These are phyloP conservation scores for Anseranas semipalmata DNA, from an alignment of 2,113 vertebrate species.

Conservation along the genomic window DNA sequence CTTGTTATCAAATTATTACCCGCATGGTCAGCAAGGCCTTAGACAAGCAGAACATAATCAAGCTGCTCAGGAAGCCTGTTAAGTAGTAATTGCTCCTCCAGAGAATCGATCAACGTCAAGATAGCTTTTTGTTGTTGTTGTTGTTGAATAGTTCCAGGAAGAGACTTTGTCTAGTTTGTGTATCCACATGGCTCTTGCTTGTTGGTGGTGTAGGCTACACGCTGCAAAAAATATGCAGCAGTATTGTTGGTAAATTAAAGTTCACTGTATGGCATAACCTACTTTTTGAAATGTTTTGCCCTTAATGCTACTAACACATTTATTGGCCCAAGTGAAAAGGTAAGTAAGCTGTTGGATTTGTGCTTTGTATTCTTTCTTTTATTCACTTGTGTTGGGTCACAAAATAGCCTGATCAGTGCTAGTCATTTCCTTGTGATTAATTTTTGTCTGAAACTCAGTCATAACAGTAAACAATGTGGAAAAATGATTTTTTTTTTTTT, in stretches of 20 bases:
- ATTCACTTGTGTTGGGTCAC: background rate
- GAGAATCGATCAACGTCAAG: slow-evolving; percentile 75
- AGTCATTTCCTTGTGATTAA: background rate
- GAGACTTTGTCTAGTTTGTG: background rate
- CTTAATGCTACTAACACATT: background rate
- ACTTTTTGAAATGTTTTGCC: background rate
- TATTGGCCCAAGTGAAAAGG: background rate
- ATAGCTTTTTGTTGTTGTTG: slow-evolving; percentile 8
- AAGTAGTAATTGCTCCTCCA: slow-evolving; percentile 87
- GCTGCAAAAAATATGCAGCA: background rate
- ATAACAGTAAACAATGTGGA: background rate
- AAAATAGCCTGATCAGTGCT: background rate
- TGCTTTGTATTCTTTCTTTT: background rate
- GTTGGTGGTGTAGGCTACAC: background rate
- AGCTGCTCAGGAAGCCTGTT: slow-evolving; percentile 87
- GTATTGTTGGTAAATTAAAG: background rate
- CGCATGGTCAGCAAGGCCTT: slow-evolving; percentile 78
- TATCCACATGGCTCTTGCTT: background rate
- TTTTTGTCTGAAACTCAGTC: background rate
- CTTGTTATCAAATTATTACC: slow-evolving; percentile 90
- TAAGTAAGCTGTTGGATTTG: background rate
- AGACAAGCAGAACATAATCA: slow-evolving; percentile 86
- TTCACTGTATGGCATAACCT: background rate
- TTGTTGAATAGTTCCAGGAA: slow-evolving; percentile 31
- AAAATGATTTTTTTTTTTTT: background rate